Evolutionary conservation across 92 coral and sea anemone genomes (phyloP).

Genomic region (Porites divaricata): DNA sequence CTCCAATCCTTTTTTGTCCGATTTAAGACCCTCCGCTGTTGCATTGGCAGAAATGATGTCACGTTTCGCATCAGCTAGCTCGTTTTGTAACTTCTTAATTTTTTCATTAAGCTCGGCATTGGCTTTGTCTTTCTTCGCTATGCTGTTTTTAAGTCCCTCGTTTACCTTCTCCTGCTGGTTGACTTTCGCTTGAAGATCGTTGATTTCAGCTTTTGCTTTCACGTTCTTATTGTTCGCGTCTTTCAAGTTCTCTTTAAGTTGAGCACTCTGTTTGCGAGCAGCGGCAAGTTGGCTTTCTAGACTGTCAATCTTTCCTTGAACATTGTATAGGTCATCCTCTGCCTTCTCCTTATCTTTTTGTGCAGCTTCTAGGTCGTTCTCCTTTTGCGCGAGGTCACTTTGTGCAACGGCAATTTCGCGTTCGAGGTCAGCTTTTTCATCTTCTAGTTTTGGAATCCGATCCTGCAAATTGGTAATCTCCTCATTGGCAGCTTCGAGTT

Average conservation of each 20-base stretch:
- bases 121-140: slow-evolving; percentile 80
- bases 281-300: slow-evolving; percentile 87
- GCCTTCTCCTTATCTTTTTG: slow-evolving; percentile 79
- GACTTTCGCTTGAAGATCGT: slow-evolving; percentile 67
- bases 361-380: slow-evolving; percentile 81
- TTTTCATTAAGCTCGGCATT: slow-evolving; percentile 76
- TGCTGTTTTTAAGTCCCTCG: slow-evolving; percentile 69
- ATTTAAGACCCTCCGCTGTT: slow-evolving; percentile 66
- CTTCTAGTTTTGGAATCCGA: slow-evolving; percentile 77
- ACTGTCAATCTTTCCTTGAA: slow-evolving; percentile 72
- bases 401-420: slow-evolving; percentile 75
- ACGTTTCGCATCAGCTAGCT: slow-evolving; percentile 71
- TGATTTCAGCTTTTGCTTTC: slow-evolving; percentile 74
- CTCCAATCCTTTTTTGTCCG: slow-evolving; percentile 80
- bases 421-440: slow-evolving; percentile 79
- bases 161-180: slow-evolving; percentile 72
- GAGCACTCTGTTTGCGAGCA: slow-evolving; percentile 75
- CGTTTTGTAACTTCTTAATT: slow-evolving; percentile 80
- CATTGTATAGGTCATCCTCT: slow-evolving; percentile 81
- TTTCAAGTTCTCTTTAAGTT: slow-evolving; percentile 84
- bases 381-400: slow-evolving; percentile 76
- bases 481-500: slow-evolving; percentile 81
- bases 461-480: slow-evolving; percentile 64
- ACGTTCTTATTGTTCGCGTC: slow-evolving; percentile 81
- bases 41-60: slow-evolving; percentile 76